Evolutionary conservation across 1,140 invertebrate species (phyloP).

Genomic region (Ridgeia piscesae): DNA sequence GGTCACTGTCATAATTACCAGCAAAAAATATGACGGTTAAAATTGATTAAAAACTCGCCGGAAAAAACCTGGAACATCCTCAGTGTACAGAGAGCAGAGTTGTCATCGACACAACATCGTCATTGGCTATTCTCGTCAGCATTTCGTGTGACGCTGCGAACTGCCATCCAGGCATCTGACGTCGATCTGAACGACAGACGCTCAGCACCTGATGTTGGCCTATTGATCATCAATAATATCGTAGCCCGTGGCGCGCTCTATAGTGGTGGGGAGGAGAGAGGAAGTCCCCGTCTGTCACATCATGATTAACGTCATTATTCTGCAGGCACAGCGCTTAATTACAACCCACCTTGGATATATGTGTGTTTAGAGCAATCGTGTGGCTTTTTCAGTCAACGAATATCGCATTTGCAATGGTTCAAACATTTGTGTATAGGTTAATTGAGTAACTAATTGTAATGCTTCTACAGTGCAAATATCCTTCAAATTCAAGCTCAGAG

Average conservation of each 20-base stretch:
- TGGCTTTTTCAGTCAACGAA: too few relatives aligned
- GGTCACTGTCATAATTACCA: too few relatives aligned
- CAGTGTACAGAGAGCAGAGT: neutral
- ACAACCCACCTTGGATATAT: neutral
- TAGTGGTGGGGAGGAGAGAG: neutral
- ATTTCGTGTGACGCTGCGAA: neutral
- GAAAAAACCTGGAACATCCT: neutral
- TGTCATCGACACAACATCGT: neutral
- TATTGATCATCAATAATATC: neutral
- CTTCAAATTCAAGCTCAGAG: too few relatives aligned
- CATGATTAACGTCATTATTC: too few relatives aligned
- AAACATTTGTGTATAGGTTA: too few relatives aligned
- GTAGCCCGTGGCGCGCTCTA: neutral
- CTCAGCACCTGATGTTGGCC: neutral
- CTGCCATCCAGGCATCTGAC: neutral
- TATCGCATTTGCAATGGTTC: too few relatives aligned
- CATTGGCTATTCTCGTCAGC: neutral
- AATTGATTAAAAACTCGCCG: too few relatives aligned
- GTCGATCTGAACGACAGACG: neutral
- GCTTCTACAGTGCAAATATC: too few relatives aligned
- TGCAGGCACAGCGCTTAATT: neutral
- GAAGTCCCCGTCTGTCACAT: neutral
- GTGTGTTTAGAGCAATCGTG: too few relatives aligned
- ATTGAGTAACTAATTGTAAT: too few relatives aligned
- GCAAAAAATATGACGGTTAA: too few relatives aligned